These are phyloP conservation scores for Urocyon cinereoargenteus DNA, from an alignment of 2,797 vertebrate genomes.

Conservation along the genomic window DNA sequence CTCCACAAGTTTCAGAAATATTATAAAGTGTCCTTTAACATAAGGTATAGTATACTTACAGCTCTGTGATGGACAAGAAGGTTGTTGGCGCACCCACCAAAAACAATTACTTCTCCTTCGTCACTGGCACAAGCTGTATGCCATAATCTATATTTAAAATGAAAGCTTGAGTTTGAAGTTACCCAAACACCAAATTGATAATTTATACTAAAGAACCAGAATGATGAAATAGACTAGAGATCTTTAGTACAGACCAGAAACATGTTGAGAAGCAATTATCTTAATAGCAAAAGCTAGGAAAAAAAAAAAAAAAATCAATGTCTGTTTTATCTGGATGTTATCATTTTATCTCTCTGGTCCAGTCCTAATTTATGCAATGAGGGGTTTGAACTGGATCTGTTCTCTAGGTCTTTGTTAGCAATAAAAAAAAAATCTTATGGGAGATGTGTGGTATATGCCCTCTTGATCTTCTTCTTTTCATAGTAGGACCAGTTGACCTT, in stretches of 20 bases:
- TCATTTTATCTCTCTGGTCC: constrained; percentile 8
- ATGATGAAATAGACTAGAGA: constrained; percentile 37
- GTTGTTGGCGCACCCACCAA: constrained; percentile 98
- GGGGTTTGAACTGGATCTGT: background rate
- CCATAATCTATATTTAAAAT: constrained; percentile 92
- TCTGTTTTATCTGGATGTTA: background rate
- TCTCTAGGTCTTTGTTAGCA: constrained; percentile 43
- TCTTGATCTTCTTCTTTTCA: background rate
- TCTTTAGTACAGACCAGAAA: constrained; percentile 26
- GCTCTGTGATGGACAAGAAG: constrained; percentile 95
- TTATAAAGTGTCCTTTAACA: background rate
- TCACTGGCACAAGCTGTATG: constrained; percentile 95
- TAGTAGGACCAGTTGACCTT: background rate
- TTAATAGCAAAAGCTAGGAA: background rate
- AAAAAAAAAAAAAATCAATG: background rate
- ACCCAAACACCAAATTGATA: background rate
- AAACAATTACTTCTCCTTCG: constrained; percentile 98
- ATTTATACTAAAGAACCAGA: background rate
- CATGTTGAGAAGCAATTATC: background rate
- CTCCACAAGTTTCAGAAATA: background rate
- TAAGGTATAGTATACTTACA: constrained; percentile 88
- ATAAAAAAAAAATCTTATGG: background rate
- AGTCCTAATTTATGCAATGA: background rate
- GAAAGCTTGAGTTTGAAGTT: constrained; percentile 5
- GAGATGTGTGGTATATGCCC: background rate